phyloP scores from a whole-genome alignment of 2,888 invertebrate genomes.

The Melangyna quadrimaculata region DNA sequence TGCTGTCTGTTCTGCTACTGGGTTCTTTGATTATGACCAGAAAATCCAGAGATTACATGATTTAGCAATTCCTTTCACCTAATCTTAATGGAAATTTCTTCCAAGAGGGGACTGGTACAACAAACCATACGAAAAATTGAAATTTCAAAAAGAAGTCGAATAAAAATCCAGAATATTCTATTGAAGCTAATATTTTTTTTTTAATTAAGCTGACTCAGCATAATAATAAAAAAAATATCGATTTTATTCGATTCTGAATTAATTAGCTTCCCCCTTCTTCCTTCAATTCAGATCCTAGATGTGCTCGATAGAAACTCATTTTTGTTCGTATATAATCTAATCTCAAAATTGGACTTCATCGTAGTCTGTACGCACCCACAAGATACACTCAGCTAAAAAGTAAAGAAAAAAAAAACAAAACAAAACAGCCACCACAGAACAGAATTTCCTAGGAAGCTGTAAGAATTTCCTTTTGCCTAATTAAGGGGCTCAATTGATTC shows the following conservation, averaged over 20 bases:
- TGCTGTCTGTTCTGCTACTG: not conserved
- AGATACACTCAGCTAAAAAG: not conserved
- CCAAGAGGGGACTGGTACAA: not conserved
- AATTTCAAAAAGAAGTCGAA: not conserved
- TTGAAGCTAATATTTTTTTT: constrained; percentile 35
- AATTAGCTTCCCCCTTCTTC: constrained; percentile 19
- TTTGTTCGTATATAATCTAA: constrained; percentile 34
- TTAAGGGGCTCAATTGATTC: constrained; percentile 61
- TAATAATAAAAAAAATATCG: constrained; percentile 15
- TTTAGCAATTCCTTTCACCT: constrained; percentile 23
- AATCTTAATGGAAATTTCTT: not conserved
- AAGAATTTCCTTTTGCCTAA: constrained; percentile 58
- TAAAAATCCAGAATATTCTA: constrained; percentile 21
- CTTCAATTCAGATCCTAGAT: not conserved
- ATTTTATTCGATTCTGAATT: constrained; percentile 47
- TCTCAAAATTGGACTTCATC: constrained; percentile 41
- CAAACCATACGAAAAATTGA: not conserved
- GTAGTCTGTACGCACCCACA: not conserved
- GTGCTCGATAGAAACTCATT: constrained; percentile 35
- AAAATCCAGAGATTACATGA: constrained; percentile 18
- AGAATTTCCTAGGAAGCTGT: constrained; percentile 17
- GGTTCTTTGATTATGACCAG: not conserved
- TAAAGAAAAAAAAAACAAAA: not conserved
- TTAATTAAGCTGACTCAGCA: constrained; percentile 35
- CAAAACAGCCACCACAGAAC: not conserved